phyloP scores from a whole-genome alignment of 2,797 vertebrate species.

The Tinamus major region DNA sequence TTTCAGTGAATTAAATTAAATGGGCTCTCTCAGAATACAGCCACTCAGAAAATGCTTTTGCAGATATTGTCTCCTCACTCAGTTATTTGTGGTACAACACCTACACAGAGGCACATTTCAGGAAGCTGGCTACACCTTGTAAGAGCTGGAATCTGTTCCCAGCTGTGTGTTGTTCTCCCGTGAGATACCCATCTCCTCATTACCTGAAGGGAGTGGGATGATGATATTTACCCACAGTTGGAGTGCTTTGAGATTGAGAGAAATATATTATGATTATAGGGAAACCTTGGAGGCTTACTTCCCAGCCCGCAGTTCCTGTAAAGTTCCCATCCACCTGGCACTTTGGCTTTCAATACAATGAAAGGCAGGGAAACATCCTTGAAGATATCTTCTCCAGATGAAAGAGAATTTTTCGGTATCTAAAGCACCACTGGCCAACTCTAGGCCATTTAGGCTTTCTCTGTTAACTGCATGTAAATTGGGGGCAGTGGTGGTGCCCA shows the following conservation, averaged over 20 bases:
- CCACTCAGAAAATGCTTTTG: not conserved
- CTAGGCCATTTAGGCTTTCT: not conserved
- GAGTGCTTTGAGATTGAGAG: not conserved
- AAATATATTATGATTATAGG: not conserved
- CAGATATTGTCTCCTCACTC: not conserved
- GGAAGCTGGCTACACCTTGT: not conserved
- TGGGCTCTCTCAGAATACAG: not conserved
- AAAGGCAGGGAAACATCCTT: not conserved
- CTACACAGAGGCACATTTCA: not conserved
- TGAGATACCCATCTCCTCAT: not conserved
- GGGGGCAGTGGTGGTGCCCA: not conserved
- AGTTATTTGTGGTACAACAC: conserved; percentile 2
- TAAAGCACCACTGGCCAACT: not conserved
- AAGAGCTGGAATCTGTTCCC: not conserved
- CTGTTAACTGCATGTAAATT: not conserved
- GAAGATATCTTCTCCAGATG: not conserved
- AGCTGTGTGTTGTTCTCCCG: not conserved
- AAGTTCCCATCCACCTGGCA: conserved; percentile 2
- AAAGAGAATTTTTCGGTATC: not conserved
- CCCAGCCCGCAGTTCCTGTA: not conserved
- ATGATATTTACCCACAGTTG: not conserved
- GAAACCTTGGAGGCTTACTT: not conserved
- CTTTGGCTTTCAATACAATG: not conserved
- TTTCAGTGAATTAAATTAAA: conserved; percentile 27
- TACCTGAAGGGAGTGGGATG: not conserved